Evolutionary conservation across 1,140 invertebrate genomes (phyloP), one percentile per base, ranked within the genome.

Genomic region (Scaptomyza pallida): DNA sequence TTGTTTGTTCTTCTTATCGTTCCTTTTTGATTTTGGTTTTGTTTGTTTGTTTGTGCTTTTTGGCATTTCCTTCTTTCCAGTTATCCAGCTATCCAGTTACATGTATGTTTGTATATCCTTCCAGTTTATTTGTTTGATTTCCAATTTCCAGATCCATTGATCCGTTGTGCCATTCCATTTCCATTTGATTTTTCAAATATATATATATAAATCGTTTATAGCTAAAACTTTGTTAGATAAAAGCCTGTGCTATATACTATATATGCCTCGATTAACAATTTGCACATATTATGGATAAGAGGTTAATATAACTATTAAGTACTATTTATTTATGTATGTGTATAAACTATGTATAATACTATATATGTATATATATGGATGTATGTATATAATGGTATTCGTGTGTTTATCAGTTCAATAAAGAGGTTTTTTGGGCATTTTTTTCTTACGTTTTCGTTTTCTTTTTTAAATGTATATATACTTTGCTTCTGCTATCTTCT

Each of bases 171-270:
- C n/a, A 23, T 8, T 40, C 13, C 40, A n/a, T n/a, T 2, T 51
- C 15, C 51, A 40, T 17, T 54, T 37, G 2, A 3, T 41, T 9
- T 9, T 2, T 21, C n/a, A 35, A 35, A 37, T 44, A 23, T 23
- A 44, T 45, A 47, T 26, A 5, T n/a, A 4, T 26, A 26, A 5
- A 26, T 47, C 35, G 13, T 35, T 3, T 43, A 56, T 16, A 44
- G 41, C 54, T 54, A 57, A 33, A 26, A 26, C 12, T 26, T 33
- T 9, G 21, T 44, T 57, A 30, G 30, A 45, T 63, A 45, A 63
- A 63, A 48, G 60, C 60, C 33, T 21, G 57, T 61, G 57, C 45
- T 33, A 50, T 61, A n/a, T n/a, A n/a, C n/a, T n/a, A n/a, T n/a
- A n/a, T n/a, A n/a, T 52, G 60, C 48, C 60, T 48, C 17, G 9